Base-by-base conservation (phyloP, 2,113 vertebrate species). In the Pteropus alecto region DNA sequence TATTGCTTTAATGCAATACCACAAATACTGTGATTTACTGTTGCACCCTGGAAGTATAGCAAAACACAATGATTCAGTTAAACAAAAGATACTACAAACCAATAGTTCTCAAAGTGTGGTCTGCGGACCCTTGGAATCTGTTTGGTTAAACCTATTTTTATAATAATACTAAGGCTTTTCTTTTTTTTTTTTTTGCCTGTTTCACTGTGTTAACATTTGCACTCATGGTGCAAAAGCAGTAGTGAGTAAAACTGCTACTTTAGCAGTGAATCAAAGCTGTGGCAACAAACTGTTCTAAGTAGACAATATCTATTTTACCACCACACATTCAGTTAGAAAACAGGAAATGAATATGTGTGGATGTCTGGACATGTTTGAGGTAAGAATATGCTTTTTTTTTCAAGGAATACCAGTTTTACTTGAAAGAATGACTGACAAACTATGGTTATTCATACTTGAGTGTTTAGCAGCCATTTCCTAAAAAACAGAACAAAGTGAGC, bases 401-500 rank as follows among this genome's bases (percentile, higher is more conserved):
- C 43, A 82, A 95, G n/a, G 14, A 90, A 94, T 19, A 95, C 7
- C 41, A 22, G 10, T 85, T 92, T 91, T 86, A 85, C 10, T 68
- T 89, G 46, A 91, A 93, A 91, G 41, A 91, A 22, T 77, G 51
- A 71, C 0, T 68, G 54, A 87, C 41, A 87, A 85, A 95, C 60
- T 68, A 60, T 38, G 38, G 18, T 71, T 79, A 96, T 46, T 84
- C 46, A 90, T 16, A 88, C 7, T 22, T 26, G 48, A 5, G 33
- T 60, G 74, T 56, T 92, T 46, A 84, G 54, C n/a, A 97, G 70
- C 35, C 21, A 82, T n/a, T 77, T 73, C 19, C 30, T 73, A 38
- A 94, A 96, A 76, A 89, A 71, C 26, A 82, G 35, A 93, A 87
- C 46, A 90, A 94, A 90, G 67, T n/a, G 22, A 93, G 41, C 14